Conservation (phyloP, 1,140 invertebrate species). For the Atopsyche davidsoni region DNA sequence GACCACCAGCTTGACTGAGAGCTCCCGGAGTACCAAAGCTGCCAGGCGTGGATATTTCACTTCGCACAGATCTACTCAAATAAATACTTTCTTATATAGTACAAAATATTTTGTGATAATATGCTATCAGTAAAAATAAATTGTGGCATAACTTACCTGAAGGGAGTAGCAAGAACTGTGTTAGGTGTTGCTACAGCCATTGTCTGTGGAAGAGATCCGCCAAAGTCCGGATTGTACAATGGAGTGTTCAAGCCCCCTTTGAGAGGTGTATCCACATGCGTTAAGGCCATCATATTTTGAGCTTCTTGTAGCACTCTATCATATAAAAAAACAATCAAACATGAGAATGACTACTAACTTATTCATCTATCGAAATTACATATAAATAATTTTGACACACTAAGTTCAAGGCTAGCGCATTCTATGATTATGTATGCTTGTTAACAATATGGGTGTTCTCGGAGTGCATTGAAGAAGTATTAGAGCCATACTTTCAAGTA, state of each 20-base stretch:
- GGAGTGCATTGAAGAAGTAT: too few relatives aligned
- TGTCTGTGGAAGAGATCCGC: slow-evolving; percentile 68
- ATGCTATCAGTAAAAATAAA: background rate
- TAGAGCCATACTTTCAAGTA: too few relatives aligned
- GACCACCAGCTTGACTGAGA: slow-evolving; percentile 25
- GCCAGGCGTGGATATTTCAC: slow-evolving; percentile 44
- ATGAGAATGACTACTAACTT: too few relatives aligned
- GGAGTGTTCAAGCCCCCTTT: slow-evolving; percentile 95
- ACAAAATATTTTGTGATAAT: slow-evolving; percentile 30
- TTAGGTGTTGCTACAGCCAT: slow-evolving; percentile 84
- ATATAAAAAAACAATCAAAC: slow-evolving; percentile 10
- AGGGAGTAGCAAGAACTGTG: slow-evolving; percentile 90
- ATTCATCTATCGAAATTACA: too few relatives aligned
- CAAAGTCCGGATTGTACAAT: slow-evolving; percentile 83
- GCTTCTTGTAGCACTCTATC: slow-evolving; percentile 80
- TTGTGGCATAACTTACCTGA: slow-evolving; percentile 51
- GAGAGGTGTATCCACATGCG: slow-evolving; percentile 94
- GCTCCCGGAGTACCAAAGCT: slow-evolving; percentile 43
- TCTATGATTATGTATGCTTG: too few relatives aligned
- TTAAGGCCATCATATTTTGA: slow-evolving; percentile 96
- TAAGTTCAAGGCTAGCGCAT: too few relatives aligned
- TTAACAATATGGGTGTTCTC: too few relatives aligned
- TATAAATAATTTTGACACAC: too few relatives aligned
- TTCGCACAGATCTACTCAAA: slow-evolving; percentile 38
- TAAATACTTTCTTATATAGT: slow-evolving; percentile 1